Evolutionary conservation across 2,888 invertebrate genomes (phyloP), one percentile per base, ranked within the genome.

Genomic region (Dione juno): DNA sequence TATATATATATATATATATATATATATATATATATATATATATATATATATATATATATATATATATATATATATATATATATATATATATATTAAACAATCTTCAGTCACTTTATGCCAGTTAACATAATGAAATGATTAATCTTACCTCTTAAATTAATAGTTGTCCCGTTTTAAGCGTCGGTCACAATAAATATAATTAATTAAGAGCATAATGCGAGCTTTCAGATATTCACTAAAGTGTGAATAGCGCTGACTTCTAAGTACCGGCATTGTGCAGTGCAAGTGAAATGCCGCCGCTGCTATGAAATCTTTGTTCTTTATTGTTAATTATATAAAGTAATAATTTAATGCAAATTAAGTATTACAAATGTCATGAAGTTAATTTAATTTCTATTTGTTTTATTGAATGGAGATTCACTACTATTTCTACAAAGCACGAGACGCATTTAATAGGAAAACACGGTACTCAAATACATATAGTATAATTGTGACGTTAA

Each of bases 161-260:
- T 76, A 74, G 67, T 66, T 70, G 74, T 75, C 74, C 67, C 70
- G 82, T 8, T 45, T 84, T 82, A 84, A 81, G 76, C 75, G 76
- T 71, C 75, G 84, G 81, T 79, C 84, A 86, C 86, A 87, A 86
- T 87, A 87, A 85, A 88, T 85, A 86, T 89, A 89, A 92, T 92
- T 90, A 90, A 92, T 91, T 88, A 87, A 88, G 78, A 77, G 77
- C 84, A 87, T 85, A 87, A 88, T 87, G 84, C 59, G 50, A 52
- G 41, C 58, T 45, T 70, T 67, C 59, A 59, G 53, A 71, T 72
- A 72, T 65, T 67, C 67, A 75, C 59, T 67, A 54, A 67, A 58
- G 68, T 70, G 70, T 76, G 71, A 73, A 74, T 73, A 69, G 74
- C 45, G 40, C 48, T 69, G 70, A 48, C 48, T 72, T 71, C 71